Evolutionary conservation across 1,140 invertebrate genomes (phyloP).

Genomic region (Liolophura sinensis): DNA sequence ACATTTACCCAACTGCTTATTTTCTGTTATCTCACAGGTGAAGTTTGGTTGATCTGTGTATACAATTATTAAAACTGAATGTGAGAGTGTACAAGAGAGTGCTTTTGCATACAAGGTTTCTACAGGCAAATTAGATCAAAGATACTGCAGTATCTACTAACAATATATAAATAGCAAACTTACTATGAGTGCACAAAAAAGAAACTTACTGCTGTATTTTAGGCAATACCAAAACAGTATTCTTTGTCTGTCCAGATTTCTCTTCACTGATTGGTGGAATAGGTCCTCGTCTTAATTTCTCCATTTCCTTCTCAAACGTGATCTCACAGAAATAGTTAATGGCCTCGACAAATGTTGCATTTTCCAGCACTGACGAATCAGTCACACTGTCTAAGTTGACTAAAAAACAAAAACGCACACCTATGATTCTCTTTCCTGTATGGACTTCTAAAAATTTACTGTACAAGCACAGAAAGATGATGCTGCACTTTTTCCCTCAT

Average conservation of each 20-base stretch:
- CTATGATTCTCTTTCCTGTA: too few species aligned
- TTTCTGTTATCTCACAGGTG: too few species aligned
- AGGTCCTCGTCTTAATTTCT: constrained; percentile 36
- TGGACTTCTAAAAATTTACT: too few species aligned
- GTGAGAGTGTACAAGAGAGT: too few species aligned
- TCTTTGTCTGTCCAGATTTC: constrained; percentile 42
- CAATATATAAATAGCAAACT: constrained; percentile 1
- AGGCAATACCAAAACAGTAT: constrained; percentile 55
- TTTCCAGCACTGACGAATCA: constrained; percentile 40
- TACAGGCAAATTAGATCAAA: too few species aligned
- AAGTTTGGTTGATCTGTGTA: too few species aligned
- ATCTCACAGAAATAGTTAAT: constrained; percentile 58
- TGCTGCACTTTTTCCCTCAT: too few species aligned
- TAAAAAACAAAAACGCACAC: constrained; percentile 15
- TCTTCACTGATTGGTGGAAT: constrained; percentile 25
- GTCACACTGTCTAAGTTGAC: constrained; percentile 48
- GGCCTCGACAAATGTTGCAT: constrained; percentile 53
- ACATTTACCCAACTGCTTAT: too few species aligned
- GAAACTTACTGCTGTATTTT: constrained; percentile 46
- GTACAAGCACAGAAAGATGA: too few species aligned
- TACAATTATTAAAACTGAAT: too few species aligned
- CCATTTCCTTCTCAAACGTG: constrained; percentile 48
- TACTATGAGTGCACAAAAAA: neutral
- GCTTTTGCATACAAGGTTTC: too few species aligned
- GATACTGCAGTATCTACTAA: neutral